Percentiles rank a stretch among this genome's conserved stretches.
Evolutionary conservation across 2,797 vertebrate species (phyloP).

Genomic region (Chloroceryle amazona): DNA sequence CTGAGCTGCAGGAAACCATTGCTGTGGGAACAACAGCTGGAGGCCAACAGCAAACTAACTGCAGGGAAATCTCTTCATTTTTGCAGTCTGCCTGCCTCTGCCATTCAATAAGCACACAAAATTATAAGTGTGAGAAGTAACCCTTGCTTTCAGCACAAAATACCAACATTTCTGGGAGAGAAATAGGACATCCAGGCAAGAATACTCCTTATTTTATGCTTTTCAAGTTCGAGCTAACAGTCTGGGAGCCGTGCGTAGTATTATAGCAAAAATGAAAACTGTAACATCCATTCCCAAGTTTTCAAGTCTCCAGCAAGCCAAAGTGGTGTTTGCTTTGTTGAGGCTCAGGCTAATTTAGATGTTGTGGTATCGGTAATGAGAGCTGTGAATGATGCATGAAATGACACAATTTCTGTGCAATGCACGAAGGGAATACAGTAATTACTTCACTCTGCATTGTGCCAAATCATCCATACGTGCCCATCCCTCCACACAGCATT

Average conservation of each 20-base stretch:
- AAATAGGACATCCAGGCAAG: neutral
- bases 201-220: neutral
- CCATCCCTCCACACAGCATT: neutral
- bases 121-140: neutral
- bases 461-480: neutral
- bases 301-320: neutral
- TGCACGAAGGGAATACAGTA: constrained; percentile 17
- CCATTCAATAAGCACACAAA: neutral
- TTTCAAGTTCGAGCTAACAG: neutral
- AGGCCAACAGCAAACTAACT: neutral
- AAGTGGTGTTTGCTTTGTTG: constrained; percentile 1
- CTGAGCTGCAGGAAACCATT: neutral
- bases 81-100: neutral
- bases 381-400: constrained; percentile 59
- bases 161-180: neutral
- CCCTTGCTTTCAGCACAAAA: neutral
- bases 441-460: constrained; percentile 22
- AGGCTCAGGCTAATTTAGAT: constrained; percentile 7
- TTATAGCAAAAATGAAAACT: neutral
- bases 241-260: neutral
- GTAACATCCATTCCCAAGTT: neutral
- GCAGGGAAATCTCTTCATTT: neutral
- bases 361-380: constrained; percentile 15
- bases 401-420: constrained; percentile 54
- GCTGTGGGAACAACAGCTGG: neutral